Conservation (phyloP, 2,888 invertebrate genomes). For the Thelaira solivaga region DNA sequence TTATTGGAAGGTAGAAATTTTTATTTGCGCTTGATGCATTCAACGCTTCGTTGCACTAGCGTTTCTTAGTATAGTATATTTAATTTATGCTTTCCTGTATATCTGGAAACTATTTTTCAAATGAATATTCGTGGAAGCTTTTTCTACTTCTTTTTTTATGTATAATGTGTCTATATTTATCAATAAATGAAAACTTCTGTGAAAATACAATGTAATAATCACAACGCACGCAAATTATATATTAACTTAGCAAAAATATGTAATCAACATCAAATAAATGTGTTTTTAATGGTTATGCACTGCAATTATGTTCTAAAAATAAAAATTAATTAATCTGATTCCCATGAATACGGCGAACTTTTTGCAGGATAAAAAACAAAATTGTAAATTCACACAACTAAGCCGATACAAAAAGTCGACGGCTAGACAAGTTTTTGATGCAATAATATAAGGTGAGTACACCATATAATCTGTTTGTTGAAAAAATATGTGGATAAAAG, state of each 20-base stretch:
- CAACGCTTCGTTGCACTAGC: constrained; percentile 57
- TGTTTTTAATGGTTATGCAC: constrained; percentile 14
- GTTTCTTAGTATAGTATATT: constrained; percentile 26
- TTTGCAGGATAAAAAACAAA: constrained; percentile 35
- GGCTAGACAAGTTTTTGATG: no score
- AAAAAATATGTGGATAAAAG: no score
- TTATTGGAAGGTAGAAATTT: constrained; percentile 37
- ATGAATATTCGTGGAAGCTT: no score
- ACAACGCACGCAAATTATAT: neutral
- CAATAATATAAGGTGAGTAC: no score
- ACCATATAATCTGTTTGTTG: no score
- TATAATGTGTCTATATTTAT: neutral
- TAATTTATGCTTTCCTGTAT: constrained; percentile 16
- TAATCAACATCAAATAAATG: constrained; percentile 5
- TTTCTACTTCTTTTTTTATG: neutral
- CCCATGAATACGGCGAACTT: neutral
- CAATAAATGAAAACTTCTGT: neutral
- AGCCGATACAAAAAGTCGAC: no score
- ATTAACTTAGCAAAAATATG: neutral
- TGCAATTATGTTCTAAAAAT: neutral
- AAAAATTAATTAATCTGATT: neutral
- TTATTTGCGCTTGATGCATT: constrained; percentile 46
- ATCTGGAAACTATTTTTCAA: no score
- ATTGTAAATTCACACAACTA: no score
- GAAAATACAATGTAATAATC: neutral